A percentile compares a stretch with the other conserved stretches of the same genome.
These are phyloP conservation scores for Anarhynchus alexandrinus DNA, from an alignment of 2,113 vertebrate genomes.

Conservation along the genomic window DNA sequence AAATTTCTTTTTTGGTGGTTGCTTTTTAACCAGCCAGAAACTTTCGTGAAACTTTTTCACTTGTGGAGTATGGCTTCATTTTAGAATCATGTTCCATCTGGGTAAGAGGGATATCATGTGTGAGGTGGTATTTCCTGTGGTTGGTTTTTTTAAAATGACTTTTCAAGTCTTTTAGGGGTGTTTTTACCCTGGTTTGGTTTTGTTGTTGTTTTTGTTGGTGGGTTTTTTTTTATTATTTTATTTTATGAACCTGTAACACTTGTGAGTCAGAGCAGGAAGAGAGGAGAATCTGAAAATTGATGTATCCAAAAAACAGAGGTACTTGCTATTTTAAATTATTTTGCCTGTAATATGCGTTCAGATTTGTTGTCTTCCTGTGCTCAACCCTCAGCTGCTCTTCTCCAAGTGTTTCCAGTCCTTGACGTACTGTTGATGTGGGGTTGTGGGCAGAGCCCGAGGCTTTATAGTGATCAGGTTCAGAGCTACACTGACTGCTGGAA, in stretches of 20 bases:
- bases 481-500: constrained; percentile 43
- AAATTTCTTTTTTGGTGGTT: not conserved
- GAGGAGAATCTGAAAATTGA: not conserved
- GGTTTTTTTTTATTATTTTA: not conserved
- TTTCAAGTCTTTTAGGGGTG: not conserved
- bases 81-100: not conserved
- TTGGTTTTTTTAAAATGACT: not conserved
- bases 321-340: not conserved
- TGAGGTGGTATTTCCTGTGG: not conserved
- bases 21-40: not conserved
- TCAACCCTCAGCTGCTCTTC: not conserved
- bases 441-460: not conserved
- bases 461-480: not conserved
- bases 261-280: not conserved
- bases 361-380: not conserved
- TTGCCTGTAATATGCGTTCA: not conserved
- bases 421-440: not conserved
- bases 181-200: not conserved
- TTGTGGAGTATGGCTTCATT: not conserved
- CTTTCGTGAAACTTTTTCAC: not conserved
- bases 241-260: not conserved
- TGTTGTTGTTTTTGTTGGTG: not conserved
- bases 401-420: not conserved
- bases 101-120: not conserved
- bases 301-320: not conserved